A percentile compares a stretch with the other conserved stretches of the same genome.
Conservation (phyloP, 2,888 invertebrate species). For the Thumatha senex region DNA sequence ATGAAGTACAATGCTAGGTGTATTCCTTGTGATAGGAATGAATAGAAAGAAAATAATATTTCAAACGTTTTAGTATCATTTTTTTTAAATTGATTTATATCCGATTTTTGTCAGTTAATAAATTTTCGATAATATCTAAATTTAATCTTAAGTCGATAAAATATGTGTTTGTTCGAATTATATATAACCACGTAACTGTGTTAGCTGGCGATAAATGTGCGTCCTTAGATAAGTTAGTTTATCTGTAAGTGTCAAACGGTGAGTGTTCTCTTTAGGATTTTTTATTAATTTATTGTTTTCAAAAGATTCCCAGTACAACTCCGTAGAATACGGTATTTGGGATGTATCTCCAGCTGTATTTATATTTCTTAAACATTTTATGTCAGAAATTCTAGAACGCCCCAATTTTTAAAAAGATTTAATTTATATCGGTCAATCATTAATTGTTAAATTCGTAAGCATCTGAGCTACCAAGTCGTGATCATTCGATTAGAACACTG, state of each 20-base stretch:
- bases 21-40: too few species aligned
- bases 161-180: slow-evolving; percentile 31
- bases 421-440: too few species aligned
- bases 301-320: neutral
- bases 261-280: slow-evolving; percentile 34
- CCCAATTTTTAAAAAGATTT: too few species aligned
- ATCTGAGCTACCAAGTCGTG: too few species aligned
- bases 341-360: neutral
- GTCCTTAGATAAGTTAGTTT: slow-evolving; percentile 48
- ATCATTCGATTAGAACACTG: too few species aligned
- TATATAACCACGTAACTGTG: slow-evolving; percentile 32
- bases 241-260: slow-evolving; percentile 55
- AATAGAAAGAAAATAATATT: too few species aligned
- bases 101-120: too few species aligned
- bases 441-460: too few species aligned
- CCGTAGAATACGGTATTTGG: neutral
- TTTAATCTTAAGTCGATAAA: slow-evolving; percentile 23
- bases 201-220: slow-evolving; percentile 36
- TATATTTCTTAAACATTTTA: neutral
- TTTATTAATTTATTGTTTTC: slow-evolving; percentile 7
- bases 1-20: too few species aligned
- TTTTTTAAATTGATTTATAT: too few species aligned
- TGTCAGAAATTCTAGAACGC: neutral
- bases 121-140: slow-evolving; percentile 13
- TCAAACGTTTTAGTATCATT: too few species aligned